Evolutionary conservation across 2,797 vertebrate genomes (phyloP).

Genomic region (Geotria australis): DNA sequence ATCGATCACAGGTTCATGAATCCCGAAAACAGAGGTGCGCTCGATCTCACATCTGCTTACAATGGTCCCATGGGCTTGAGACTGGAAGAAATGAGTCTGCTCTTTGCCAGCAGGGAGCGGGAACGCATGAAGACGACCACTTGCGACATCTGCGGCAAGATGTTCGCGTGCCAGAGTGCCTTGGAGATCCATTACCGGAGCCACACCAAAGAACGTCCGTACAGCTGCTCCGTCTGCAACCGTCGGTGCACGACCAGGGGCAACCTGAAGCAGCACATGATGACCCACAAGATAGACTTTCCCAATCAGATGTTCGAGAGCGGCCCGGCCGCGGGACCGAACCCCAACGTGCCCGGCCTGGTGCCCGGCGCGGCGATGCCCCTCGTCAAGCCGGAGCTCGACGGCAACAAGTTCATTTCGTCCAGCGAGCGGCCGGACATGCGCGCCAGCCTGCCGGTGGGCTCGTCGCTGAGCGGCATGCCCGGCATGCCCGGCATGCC

Average conservation of each 20-base stretch:
- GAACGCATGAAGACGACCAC: constrained; percentile 40
- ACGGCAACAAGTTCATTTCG: constrained; percentile 51
- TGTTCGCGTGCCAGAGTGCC: constrained; percentile 34
- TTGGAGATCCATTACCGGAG: constrained; percentile 38
- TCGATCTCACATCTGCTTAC: constrained; percentile 74
- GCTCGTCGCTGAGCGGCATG: constrained; percentile 24
- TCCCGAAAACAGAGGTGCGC: constrained; percentile 39
- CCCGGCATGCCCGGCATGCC: constrained; percentile 37
- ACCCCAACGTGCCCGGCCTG: constrained; percentile 50
- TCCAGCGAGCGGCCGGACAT: constrained; percentile 49
- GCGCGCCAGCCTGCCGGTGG: constrained; percentile 45
- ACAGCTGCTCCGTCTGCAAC: constrained; percentile 27
- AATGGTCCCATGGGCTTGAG: constrained; percentile 31
- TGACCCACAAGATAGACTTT: constrained; percentile 29
- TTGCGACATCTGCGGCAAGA: constrained; percentile 37
- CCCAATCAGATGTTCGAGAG: constrained; percentile 29
- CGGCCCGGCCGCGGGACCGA: constrained; percentile 32
- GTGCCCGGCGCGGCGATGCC: constrained; percentile 44
- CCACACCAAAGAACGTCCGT: constrained; percentile 35
- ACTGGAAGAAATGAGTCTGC: constrained; percentile 21
- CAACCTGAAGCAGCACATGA: constrained; percentile 36
- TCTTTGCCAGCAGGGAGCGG: constrained; percentile 85
- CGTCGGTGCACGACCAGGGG: constrained; percentile 34
- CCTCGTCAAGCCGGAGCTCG: constrained; percentile 95
- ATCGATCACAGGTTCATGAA: too few relatives aligned